A percentile compares a stretch with the other conserved stretches of the same genome.
These are phyloP conservation scores for Nysson spinosus DNA, from an alignment of 2,888 invertebrate species.

Conservation along the genomic window DNA sequence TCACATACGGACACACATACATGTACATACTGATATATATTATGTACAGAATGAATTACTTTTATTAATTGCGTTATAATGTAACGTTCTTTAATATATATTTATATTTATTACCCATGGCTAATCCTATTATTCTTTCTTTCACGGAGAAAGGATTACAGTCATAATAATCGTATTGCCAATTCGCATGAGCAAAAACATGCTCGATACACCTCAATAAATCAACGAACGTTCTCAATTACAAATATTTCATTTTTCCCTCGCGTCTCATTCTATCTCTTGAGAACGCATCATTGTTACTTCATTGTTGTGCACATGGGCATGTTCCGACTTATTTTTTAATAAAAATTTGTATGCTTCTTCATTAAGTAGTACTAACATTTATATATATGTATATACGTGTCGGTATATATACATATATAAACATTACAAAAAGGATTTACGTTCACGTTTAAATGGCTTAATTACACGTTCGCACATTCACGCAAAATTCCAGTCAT, in stretches of 20 bases:
- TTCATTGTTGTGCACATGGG: constrained; percentile 50
- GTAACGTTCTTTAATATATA: constrained; percentile 37
- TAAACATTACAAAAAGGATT: constrained; percentile 48
- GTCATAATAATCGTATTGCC: constrained; percentile 34
- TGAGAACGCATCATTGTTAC: constrained; percentile 39
- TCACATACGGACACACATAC: constrained; percentile 34
- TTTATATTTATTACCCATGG: constrained; percentile 45
- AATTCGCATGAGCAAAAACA: constrained; percentile 43
- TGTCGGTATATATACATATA: constrained; percentile 40
- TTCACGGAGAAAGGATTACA: constrained; percentile 16
- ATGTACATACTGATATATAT: constrained; percentile 45
- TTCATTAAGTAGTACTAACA: constrained; percentile 53
- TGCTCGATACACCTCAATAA: constrained; percentile 43
- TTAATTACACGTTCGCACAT: constrained; percentile 54
- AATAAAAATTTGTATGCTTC: constrained; percentile 43
- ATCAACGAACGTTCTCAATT: constrained; percentile 42
- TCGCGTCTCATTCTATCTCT: too few relatives aligned
- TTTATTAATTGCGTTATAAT: constrained; percentile 28
- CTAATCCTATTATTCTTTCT: constrained; percentile 20
- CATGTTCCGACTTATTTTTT: constrained; percentile 28
- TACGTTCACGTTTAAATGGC: constrained; percentile 46
- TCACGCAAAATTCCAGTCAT: constrained; percentile 54
- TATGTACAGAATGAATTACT: constrained; percentile 46
- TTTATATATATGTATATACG: constrained; percentile 50
- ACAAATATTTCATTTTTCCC: constrained; percentile 44